A percentile compares a stretch with the other conserved stretches of the same genome.
phyloP scores from a whole-genome alignment of 1,140 invertebrate species.

The Marisa cornuarietis region DNA sequence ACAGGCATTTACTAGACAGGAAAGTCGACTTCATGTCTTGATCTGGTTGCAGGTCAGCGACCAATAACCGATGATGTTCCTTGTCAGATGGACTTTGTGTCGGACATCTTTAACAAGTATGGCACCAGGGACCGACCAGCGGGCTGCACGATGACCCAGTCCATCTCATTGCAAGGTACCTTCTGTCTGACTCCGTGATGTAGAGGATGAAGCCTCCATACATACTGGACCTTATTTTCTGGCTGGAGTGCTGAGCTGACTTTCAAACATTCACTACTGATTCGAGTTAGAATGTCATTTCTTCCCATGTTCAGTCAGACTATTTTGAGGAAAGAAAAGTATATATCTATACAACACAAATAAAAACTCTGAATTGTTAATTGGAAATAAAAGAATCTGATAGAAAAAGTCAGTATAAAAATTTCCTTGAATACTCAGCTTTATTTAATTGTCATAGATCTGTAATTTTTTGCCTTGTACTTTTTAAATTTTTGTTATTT shows the following conservation, averaged over 20 bases:
- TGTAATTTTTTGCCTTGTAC: too few species aligned
- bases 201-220: not conserved
- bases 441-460: too few species aligned
- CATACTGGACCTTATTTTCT: too few species aligned
- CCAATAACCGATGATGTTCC: not conserved
- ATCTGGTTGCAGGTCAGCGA: not conserved
- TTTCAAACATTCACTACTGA: not conserved
- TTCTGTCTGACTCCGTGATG: not conserved
- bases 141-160: not conserved
- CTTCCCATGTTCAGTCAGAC: not conserved
- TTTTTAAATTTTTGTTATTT: too few species aligned
- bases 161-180: not conserved
- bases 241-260: too few species aligned
- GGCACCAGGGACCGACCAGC: not conserved
- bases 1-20: too few species aligned
- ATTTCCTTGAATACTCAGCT: too few species aligned
- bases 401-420: too few species aligned
- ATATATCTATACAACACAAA: too few species aligned
- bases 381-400: too few species aligned
- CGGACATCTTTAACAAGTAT: not conserved
- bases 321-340: not conserved
- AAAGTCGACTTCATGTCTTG: not conserved
- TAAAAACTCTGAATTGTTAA: too few species aligned
- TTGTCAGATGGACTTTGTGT: conserved; percentile 5
- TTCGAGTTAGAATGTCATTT: not conserved